These are phyloP conservation scores for Cantharis lateralis DNA, from an alignment of 2,888 invertebrate genomes.

Conservation along the genomic window DNA sequence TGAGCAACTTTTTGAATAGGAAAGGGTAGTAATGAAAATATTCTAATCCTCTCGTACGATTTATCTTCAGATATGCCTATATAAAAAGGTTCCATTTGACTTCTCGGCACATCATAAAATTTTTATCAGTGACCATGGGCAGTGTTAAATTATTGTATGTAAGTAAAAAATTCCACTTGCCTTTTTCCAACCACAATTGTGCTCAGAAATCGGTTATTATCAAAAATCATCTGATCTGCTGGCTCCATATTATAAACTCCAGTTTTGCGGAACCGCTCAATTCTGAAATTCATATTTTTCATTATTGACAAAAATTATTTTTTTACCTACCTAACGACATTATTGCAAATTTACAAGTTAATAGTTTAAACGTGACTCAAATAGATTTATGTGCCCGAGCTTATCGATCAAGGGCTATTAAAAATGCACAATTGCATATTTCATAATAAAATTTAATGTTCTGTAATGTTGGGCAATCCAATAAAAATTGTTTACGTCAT, in stretches of 20 bases:
- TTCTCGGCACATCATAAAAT: background rate
- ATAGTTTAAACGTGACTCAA: background rate
- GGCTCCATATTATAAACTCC: slow-evolving; percentile 52
- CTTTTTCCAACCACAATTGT: slow-evolving; percentile 54
- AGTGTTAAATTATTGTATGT: background rate
- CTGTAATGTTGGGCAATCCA: no score
- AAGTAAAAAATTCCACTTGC: slow-evolving; percentile 38
- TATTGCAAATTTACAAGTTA: background rate
- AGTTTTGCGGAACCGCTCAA: slow-evolving; percentile 46
- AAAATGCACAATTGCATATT: background rate
- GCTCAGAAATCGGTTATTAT: slow-evolving; percentile 53
- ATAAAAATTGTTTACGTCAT: no score
- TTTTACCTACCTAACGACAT: background rate
- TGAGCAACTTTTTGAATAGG: background rate
- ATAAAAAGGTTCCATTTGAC: background rate
- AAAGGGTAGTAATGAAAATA: slow-evolving; percentile 1
- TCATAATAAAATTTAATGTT: background rate
- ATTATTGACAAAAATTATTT: background rate
- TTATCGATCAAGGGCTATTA: background rate
- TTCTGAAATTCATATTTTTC: slow-evolving; percentile 6
- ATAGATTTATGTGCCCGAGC: background rate
- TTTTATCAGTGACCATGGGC: slow-evolving; percentile 2
- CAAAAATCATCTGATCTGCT: slow-evolving; percentile 50
- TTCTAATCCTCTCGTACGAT: background rate
- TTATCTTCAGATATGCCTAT: background rate